Base-by-base conservation (phyloP, 2,113 vertebrate species). In the Labrus mixtus region DNA sequence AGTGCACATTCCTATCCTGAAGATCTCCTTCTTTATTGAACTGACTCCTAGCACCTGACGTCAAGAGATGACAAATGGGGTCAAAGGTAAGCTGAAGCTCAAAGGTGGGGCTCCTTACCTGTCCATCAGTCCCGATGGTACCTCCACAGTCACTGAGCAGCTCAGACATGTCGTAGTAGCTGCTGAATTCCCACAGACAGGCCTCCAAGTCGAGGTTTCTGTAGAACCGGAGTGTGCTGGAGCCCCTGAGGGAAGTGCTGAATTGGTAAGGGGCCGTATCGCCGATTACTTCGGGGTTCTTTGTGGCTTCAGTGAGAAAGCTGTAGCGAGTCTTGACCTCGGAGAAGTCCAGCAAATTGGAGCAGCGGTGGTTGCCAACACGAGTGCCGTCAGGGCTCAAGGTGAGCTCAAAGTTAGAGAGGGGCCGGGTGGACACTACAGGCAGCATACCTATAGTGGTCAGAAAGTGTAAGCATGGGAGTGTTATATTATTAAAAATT, bases 91-190 rank as follows among this genome's bases (percentile, higher is more conserved):
- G 10, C n/a, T 13, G 9, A 11, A 41, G 60, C 56, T 68, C 46
- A 67, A 68, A 83, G 81, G 79, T 55, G 69, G 73, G 55, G n/a
- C 43, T 61, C 19, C 79, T 0, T 93, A 97, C 96, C 96, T 97
- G 96, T 61, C 97, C 96, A 23, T 97, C 96, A 7, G 97, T 97
- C 90, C 97, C 83, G 16, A 98, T 94, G 81, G 92, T 93, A 64
- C 92, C 92, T 46, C 92, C 91, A 3, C 93, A 93, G 84, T 97
- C 96, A 0, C 93, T 94, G 36, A 99, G 96, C 16, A 99, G 96
- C 82, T 99, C 98, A 0, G 98, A 98, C 97, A 99, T 97, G 91
- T 98, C 97, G 17, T 98, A 99, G 89, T 97, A 97, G 93, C 94
- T 96, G 48, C 84, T 94, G 68, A 99, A 99, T 82, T 98, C 96